Percentiles rank a stretch among this genome's conserved stretches.
phyloP scores from a whole-genome alignment of 2,797 vertebrate genomes.

The Zenarchopterus dispar region DNA sequence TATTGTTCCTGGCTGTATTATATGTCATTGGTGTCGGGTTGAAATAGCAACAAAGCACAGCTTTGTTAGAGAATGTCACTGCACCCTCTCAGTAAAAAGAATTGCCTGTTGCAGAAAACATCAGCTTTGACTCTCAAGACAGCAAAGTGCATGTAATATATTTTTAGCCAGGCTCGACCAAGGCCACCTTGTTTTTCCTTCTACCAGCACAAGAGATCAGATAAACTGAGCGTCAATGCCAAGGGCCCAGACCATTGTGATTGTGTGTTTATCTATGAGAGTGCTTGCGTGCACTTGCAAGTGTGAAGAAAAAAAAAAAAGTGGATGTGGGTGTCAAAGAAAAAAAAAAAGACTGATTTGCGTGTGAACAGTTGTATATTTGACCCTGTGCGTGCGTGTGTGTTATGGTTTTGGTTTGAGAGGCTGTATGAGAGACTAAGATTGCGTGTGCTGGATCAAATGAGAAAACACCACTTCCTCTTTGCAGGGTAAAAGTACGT shows the following conservation, averaged over 20 bases:
- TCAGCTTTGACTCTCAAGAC: conserved; percentile 20
- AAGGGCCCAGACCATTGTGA: conserved; percentile 28
- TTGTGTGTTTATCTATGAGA: conserved; percentile 32
- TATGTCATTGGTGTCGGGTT: conserved; percentile 5
- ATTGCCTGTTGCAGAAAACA: conserved; percentile 39
- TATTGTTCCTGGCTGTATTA: conserved; percentile 15
- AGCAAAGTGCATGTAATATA: conserved; percentile 32
- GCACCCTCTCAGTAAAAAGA: conserved; percentile 20
- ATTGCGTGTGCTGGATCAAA: conserved; percentile 69
- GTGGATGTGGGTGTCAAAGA: conserved; percentile 44
- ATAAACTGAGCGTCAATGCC: conserved; percentile 37
- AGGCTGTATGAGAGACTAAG: conserved; percentile 52
- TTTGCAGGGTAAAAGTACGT: conserved; percentile 60
- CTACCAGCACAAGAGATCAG: conserved; percentile 42
- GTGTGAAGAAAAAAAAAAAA: conserved; percentile 43
- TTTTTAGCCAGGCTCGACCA: conserved; percentile 54
- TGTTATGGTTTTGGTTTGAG: conserved; percentile 58
- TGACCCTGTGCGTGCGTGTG: conserved; percentile 46
- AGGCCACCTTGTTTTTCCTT: conserved; percentile 60
- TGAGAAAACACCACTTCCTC: conserved; percentile 77
- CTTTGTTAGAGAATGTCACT: conserved; percentile 26
- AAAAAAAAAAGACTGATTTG: conserved; percentile 29
- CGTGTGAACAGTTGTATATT: conserved; percentile 59
- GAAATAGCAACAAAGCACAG: conserved; percentile 41
- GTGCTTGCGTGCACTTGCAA: conserved; percentile 29